phyloP scores from a whole-genome alignment of 2,113 vertebrate genomes.

The Probosciger aterrimus region DNA sequence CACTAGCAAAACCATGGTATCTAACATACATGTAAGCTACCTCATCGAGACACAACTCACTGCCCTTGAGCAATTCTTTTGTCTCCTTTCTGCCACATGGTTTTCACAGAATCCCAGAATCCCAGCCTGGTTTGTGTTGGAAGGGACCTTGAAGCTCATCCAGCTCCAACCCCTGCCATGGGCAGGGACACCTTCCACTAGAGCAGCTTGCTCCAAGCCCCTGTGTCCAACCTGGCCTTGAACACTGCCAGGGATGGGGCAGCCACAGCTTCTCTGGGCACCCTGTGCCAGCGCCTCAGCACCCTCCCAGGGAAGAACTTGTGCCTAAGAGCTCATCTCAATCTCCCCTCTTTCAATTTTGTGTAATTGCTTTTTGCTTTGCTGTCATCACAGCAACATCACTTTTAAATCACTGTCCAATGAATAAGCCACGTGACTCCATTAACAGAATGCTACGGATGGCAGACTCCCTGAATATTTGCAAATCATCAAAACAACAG shows the following conservation, averaged over 20 bases:
- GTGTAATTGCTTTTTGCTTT: neutral
- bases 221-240: too few species aligned
- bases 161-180: neutral
- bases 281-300: too few species aligned
- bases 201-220: too few species aligned
- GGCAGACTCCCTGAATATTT: neutral
- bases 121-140: neutral
- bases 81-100: neutral
- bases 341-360: neutral
- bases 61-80: fast-evolving
- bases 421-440: neutral
- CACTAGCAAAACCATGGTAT: neutral
- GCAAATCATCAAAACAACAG: too few species aligned
- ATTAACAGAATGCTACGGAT: neutral
- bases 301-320: too few species aligned
- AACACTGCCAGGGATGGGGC: too few species aligned
- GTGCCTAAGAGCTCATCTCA: too few species aligned
- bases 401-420: neutral
- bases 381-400: neutral
- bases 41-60: fast-evolving
- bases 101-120: neutral
- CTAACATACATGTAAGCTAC: fast-evolving
- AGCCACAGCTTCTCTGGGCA: too few species aligned
- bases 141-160: neutral
- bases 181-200: neutral